Base-by-base conservation (phyloP, 2,113 vertebrate genomes). In the Romanogobio albipinnatus region DNA sequence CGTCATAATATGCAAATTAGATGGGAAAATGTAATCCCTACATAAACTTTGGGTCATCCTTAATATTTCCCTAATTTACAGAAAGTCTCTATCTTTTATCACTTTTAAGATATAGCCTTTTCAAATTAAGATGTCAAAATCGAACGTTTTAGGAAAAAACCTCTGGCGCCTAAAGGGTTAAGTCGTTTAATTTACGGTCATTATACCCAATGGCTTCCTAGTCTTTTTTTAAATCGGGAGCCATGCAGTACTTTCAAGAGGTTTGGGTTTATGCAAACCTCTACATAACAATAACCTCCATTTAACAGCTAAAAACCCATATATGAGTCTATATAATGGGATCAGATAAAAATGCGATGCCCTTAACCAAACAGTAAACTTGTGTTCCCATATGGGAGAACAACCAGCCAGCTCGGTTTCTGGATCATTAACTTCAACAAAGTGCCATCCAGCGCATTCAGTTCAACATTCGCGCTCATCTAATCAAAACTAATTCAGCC, bases 401-500 rank as follows among this genome's bases (percentile, higher is more conserved):
- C 14, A 56, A 74, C 45, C 53, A 61, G 51, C 56, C 75, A 73
- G 43, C 81, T 71, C n/a, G 9, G 74, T 76, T 53, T 73, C 59
- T 56, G 70, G 78, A 81, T 78, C 82, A 86, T 77, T 73, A 73
- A 29, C 64, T 58, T 73, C 33, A 29, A 76, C 76, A 53, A 51
- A 53, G 53, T 43, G 79, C 36, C 53, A 82, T 76, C 45, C 53
- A 29, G 19, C 45, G 22, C 13, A 77, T 78, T 83, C 61, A 64
- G 53, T 84, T 77, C 68, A 13, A 61, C 76, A 68, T 51, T 64
- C 33, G 2, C 47, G 14, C 71, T 82, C 45, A 68, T 76, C 76
- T 84, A 84, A 88, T 86, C 61, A 81, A 76, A 80, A 62, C 75
- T 26, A 84, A 81, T 45, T 36, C 85, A 75, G 47, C 36, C 56